Percentiles rank a stretch among this genome's conserved stretches.
phyloP scores from a whole-genome alignment of 2,797 vertebrate species.

The Acrossocheilus wenchowensis region DNA sequence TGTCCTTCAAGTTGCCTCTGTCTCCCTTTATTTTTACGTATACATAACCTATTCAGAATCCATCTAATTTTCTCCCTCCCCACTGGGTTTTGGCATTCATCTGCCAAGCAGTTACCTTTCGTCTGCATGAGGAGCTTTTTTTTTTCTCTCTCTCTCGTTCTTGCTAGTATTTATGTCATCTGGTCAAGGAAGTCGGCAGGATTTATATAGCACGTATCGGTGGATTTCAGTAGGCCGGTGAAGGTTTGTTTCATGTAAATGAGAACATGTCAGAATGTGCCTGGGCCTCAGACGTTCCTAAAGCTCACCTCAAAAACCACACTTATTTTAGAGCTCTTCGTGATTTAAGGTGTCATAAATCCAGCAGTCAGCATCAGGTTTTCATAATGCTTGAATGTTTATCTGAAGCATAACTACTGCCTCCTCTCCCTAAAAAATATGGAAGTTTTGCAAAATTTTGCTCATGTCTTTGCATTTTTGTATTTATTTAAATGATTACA shows the following conservation, averaged over 20 bases:
- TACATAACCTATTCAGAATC: constrained; percentile 43
- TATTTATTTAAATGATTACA: background rate
- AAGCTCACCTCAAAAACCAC: constrained; percentile 1
- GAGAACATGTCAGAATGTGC: background rate
- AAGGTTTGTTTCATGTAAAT: constrained; percentile 5
- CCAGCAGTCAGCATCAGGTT: constrained; percentile 3
- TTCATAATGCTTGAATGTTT: constrained; percentile 15
- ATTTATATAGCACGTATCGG: constrained; percentile 16
- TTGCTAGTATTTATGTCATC: constrained; percentile 3
- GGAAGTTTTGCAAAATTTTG: background rate
- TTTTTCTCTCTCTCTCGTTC: background rate
- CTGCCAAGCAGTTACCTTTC: constrained; percentile 44
- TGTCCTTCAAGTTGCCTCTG: background rate
- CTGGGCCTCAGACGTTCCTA: background rate
- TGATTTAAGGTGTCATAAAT: constrained; percentile 12
- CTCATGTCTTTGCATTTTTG: too few species aligned
- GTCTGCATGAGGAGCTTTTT: background rate
- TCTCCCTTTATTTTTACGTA: background rate
- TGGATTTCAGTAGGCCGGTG: constrained; percentile 6
- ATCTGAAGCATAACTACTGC: background rate
- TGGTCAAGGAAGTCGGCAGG: background rate
- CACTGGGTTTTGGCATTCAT: constrained; percentile 53
- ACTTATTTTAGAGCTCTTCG: background rate
- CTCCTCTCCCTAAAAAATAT: background rate
- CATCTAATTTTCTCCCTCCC: constrained; percentile 38